Percentiles rank a stretch among this genome's conserved stretches.
These are phyloP conservation scores for Pteropus rufus DNA, from an alignment of 2,797 vertebrate genomes.

Conservation along the genomic window DNA sequence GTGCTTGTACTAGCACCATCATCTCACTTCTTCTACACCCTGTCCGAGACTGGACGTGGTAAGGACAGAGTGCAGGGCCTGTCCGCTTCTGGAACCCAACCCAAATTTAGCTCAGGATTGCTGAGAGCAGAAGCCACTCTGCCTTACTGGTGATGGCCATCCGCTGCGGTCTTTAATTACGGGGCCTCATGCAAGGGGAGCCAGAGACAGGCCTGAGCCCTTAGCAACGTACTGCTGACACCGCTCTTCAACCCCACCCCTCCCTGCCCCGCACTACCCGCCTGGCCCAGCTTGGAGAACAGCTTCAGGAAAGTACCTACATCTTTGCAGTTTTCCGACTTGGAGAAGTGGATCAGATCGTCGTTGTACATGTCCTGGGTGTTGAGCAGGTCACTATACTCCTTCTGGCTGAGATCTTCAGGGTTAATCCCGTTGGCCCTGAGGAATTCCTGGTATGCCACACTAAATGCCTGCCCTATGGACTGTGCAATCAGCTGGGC, in stretches of 20 bases:
- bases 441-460: constrained; percentile 97
- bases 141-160: not conserved
- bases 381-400: constrained; percentile 95
- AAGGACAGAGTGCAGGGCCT: not conserved
- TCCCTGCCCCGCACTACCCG: not conserved
- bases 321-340: constrained; percentile 98
- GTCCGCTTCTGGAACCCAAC: not conserved
- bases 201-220: not conserved
- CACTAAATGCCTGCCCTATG: constrained; percentile 96
- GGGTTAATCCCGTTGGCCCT: constrained; percentile 97
- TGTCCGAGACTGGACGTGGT: not conserved
- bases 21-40: not conserved
- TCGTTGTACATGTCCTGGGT: constrained; percentile 98
- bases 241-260: fast-evolving
- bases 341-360: constrained; percentile 97
- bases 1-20: not conserved
- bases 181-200: not conserved
- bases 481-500: constrained; percentile 97
- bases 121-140: not conserved
- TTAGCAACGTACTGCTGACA: fast-evolving
- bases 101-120: not conserved
- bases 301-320: constrained; percentile 81
- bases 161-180: not conserved
- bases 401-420: constrained; percentile 96
- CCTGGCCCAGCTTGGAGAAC: not conserved